These are phyloP conservation scores for Boleophthalmus pectinirostris DNA, from an alignment of 2,113 vertebrate species.

Conservation along the genomic window DNA sequence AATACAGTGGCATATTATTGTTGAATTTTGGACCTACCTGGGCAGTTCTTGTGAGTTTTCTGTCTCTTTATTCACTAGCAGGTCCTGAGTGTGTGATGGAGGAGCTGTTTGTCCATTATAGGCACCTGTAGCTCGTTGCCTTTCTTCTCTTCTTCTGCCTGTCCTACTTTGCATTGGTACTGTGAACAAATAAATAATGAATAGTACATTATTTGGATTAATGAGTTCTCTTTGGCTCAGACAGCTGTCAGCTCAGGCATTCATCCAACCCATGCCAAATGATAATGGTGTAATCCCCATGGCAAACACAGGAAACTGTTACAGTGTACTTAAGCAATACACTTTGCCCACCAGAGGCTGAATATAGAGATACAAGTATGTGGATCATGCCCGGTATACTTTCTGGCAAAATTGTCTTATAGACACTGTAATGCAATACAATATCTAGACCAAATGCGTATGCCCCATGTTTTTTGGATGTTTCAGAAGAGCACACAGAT, in stretches of 20 bases:
- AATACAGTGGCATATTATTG: neutral
- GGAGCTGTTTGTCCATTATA: slow-evolving; percentile 27
- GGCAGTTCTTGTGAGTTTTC: slow-evolving; percentile 66
- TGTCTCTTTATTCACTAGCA: slow-evolving; percentile 45
- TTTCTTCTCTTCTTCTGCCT: slow-evolving; percentile 53
- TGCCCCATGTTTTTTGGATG: too few species aligned
- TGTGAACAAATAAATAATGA: slow-evolving; percentile 34
- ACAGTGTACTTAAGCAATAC: too few species aligned
- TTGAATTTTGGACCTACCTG: slow-evolving; percentile 49
- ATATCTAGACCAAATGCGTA: too few species aligned
- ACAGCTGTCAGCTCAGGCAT: too few species aligned
- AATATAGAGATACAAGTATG: too few species aligned
- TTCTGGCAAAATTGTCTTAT: too few species aligned
- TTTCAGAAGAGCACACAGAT: neutral
- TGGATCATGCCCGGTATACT: too few species aligned
- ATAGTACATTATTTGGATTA: neutral
- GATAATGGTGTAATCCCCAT: too few species aligned
- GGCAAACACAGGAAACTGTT: too few species aligned
- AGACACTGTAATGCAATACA: too few species aligned
- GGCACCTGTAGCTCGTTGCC: slow-evolving; percentile 35
- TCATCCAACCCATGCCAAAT: too few species aligned
- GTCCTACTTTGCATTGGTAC: slow-evolving; percentile 66
- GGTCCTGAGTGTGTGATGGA: slow-evolving; percentile 57
- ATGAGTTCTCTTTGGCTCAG: neutral
- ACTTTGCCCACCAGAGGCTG: too few species aligned